Evolutionary conservation across 2,888 invertebrate genomes (phyloP).

Genomic region (Odontomyia ornata): DNA sequence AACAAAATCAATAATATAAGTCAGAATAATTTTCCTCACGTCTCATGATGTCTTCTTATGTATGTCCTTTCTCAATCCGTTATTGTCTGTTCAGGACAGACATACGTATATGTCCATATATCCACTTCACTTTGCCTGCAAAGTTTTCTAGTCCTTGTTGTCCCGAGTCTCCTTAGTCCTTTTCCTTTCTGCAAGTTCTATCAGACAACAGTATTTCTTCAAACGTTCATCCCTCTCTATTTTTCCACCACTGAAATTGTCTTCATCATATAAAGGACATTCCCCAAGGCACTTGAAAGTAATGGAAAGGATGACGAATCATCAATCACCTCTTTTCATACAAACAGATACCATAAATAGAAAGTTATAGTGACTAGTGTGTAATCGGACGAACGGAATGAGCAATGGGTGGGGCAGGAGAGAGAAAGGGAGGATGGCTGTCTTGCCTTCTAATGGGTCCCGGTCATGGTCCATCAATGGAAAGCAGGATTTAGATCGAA

Average conservation of each 20-base stretch:
- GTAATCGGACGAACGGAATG: too few relatives aligned
- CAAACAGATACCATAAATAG: conserved; percentile 6
- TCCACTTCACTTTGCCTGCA: too few relatives aligned
- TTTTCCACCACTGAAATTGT: conserved; percentile 10
- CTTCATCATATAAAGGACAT: conserved; percentile 21
- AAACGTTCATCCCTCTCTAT: neutral
- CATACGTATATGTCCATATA: neutral
- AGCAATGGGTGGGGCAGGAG: neutral
- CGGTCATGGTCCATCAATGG: neutral
- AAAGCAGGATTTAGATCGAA: neutral
- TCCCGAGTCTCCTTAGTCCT: too few relatives aligned
- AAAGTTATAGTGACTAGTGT: too few relatives aligned
- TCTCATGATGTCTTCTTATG: neutral
- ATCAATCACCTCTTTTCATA: conserved; percentile 34
- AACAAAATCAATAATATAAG: conserved; percentile 13
- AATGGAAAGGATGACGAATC: conserved; percentile 20
- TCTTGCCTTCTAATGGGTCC: neutral
- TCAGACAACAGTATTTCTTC: neutral
- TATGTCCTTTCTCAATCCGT: conserved; percentile 18
- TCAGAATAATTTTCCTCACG: neutral
- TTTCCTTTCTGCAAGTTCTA: too few relatives aligned
- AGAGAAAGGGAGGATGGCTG: neutral
- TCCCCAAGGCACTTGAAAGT: conserved; percentile 26
- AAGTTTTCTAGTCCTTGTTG: too few relatives aligned
- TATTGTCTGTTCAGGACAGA: neutral